phyloP scores from a whole-genome alignment of 2,888 invertebrate species.

The Rhaphigaster nebulosa region DNA sequence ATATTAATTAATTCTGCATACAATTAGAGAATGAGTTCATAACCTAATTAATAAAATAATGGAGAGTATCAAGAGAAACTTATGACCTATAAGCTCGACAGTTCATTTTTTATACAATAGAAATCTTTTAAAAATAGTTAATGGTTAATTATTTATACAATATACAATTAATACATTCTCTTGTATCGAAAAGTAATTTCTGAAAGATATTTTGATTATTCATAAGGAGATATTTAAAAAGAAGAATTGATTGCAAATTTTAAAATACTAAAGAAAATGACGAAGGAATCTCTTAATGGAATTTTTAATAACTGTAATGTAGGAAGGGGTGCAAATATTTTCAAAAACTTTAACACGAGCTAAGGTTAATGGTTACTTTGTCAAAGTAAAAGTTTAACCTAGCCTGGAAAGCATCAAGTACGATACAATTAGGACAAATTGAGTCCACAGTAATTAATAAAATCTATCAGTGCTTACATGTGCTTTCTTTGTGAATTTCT shows the following conservation, averaged over 20 bases:
- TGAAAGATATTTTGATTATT: slow-evolving; percentile 53
- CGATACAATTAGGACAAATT: not conserved
- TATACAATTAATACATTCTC: slow-evolving; percentile 55
- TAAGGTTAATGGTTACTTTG: not conserved
- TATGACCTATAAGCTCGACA: slow-evolving; percentile 56
- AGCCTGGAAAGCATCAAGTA: not conserved
- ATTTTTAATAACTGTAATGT: not conserved
- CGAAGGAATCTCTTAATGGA: not conserved
- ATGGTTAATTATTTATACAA: slow-evolving; percentile 52
- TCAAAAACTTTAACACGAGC: not conserved
- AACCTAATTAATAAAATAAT: slow-evolving; percentile 50
- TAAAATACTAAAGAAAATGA: not conserved
- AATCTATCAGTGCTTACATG: not conserved
- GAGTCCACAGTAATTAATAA: not conserved
- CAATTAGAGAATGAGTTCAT: not conserved
- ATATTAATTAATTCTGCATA: slow-evolving; percentile 36
- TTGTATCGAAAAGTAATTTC: slow-evolving; percentile 34
- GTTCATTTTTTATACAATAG: slow-evolving; percentile 1
- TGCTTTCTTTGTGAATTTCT: not conserved
- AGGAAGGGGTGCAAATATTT: not conserved
- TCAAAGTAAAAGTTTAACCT: not conserved
- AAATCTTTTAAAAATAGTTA: slow-evolving; percentile 5
- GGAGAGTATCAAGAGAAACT: slow-evolving; percentile 36
- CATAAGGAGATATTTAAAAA: not conserved
- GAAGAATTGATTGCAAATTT: not conserved